Conservation (phyloP, 2,888 invertebrate genomes). For the Stramonita haemastoma region DNA sequence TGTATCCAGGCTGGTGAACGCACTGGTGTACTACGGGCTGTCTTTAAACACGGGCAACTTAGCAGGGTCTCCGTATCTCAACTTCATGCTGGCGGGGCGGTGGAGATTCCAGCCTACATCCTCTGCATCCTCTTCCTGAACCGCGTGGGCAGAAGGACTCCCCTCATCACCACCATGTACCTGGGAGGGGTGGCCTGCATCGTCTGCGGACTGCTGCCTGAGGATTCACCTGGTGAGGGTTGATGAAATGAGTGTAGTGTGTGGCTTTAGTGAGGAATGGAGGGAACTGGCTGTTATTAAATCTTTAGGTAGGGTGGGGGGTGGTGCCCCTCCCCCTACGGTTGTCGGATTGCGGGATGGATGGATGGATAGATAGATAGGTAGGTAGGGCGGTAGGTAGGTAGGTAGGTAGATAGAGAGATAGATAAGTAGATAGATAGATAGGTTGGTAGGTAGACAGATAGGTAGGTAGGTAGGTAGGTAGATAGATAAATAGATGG, state of each 20-base stretch:
- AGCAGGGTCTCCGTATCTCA: slow-evolving; percentile 60
- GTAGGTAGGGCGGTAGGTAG: no score
- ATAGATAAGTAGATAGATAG: no score
- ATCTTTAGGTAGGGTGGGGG: no score
- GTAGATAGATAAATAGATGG: no score
- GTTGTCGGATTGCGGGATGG: no score
- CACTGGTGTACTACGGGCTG: slow-evolving; percentile 65
- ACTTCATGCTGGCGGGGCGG: slow-evolving; percentile 64
- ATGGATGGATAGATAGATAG: no score
- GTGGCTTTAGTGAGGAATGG: no score
- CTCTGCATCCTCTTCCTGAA: slow-evolving; percentile 58
- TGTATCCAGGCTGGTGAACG: slow-evolving; percentile 57
- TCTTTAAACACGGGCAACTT: slow-evolving; percentile 63
- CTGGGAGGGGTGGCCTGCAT: slow-evolving; percentile 77
- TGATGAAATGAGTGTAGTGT: neutral
- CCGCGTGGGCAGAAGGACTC: slow-evolving; percentile 55
- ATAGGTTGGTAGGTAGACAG: no score
- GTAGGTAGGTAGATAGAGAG: no score
- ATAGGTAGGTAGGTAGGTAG: no score
- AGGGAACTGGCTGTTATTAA: no score
- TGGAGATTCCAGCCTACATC: slow-evolving; percentile 63
- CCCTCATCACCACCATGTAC: slow-evolving; percentile 56
- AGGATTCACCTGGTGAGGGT: slow-evolving; percentile 6
- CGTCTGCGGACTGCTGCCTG: slow-evolving; percentile 45
- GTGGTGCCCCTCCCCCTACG: no score